Base-by-base conservation (phyloP, 2,888 invertebrate species). In the Lasioglossum lativentre region DNA sequence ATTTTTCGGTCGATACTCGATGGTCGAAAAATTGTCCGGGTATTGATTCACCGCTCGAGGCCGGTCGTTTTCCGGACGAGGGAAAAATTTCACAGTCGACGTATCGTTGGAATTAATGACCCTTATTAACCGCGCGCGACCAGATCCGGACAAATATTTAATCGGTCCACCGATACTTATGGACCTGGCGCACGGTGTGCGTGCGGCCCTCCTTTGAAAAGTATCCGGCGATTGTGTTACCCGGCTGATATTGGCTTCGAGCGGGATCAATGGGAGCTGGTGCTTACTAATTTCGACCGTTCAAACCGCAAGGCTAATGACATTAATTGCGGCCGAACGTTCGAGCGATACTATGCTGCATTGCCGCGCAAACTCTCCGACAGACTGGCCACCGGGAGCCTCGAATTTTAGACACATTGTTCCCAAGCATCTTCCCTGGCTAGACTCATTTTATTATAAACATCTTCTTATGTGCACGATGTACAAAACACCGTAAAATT, bases 161-260 rank as follows among this genome's bases (percentile, higher is more conserved):
- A 87, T 82, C 86, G 82, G 75, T 73, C 72, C 79, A 72, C 77
- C 78, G 80, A 78, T 82, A 82, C 86, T 80, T 87, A 86, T 87
- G 80, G 86, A 82, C 72, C 70, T 45, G 52, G 47, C 27, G 56
- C 56, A 2, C n/a, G 27, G n/a, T n/a, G 59, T 27, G 38, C 66
- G 70, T 4, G 38, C 66, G 70, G 4, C 45, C 56, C 30, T n/a
- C 23, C 76, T n/a, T 45, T 6, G 45, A 73, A 56, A 72, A 68
- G 73, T 42, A 68, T 45, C 34, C 34, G 45, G 23, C 42, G 14
- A 27, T 10, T 42, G 27, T 27, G 72, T 30, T 45, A 75, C 34
- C 47, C n/a, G 30, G 38, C 34, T 66, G 42, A 83, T 71, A 81
- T 81, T 80, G 70, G 16, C 16, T 27, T 19, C 66, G 19, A 4